A percentile compares a stretch with the other conserved stretches of the same genome.
Evolutionary conservation across 1,140 invertebrate species (phyloP).

Genomic region (Drosophila tsacasi): DNA sequence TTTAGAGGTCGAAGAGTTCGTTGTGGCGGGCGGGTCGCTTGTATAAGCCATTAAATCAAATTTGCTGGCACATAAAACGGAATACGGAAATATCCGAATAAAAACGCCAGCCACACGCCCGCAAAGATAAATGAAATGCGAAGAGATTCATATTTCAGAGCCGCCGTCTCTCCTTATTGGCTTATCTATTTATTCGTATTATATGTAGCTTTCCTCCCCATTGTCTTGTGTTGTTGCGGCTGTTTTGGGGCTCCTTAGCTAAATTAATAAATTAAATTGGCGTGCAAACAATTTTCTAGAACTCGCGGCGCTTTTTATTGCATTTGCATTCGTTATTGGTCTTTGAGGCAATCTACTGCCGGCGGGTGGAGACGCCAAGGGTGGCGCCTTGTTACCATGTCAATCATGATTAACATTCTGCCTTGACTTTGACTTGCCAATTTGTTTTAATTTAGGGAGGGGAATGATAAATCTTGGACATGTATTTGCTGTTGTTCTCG

Average conservation of each 20-base stretch:
- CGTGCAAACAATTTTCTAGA: constrained; percentile 67
- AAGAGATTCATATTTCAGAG: constrained; percentile 36
- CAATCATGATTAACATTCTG: constrained; percentile 70
- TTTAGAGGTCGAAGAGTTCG: neutral
- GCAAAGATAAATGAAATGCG: constrained; percentile 26
- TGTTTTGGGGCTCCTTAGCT: constrained; percentile 39
- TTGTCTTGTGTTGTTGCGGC: constrained; percentile 50
- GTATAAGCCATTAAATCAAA: constrained; percentile 36
- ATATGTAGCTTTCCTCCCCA: constrained; percentile 26
- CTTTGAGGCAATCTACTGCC: constrained; percentile 2
- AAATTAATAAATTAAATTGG: constrained; percentile 77
- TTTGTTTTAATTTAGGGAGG: constrained; percentile 67
- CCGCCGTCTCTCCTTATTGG: constrained; percentile 24
- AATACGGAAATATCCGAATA: constrained; percentile 12
- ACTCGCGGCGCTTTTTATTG: constrained; percentile 59
- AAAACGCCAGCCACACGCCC: neutral
- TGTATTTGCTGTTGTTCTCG: neutral
- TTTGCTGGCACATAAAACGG: constrained; percentile 14
- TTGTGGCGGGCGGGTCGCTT: neutral
- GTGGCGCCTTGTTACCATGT: constrained; percentile 31
- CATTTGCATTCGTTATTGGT: constrained; percentile 72
- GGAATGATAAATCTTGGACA: constrained; percentile 17
- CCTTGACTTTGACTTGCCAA: constrained; percentile 62
- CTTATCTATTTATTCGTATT: constrained; percentile 44
- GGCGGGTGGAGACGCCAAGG: neutral